Evolutionary conservation across 2,888 invertebrate species (phyloP).

Genomic region (Taphrorychus bicolor): DNA sequence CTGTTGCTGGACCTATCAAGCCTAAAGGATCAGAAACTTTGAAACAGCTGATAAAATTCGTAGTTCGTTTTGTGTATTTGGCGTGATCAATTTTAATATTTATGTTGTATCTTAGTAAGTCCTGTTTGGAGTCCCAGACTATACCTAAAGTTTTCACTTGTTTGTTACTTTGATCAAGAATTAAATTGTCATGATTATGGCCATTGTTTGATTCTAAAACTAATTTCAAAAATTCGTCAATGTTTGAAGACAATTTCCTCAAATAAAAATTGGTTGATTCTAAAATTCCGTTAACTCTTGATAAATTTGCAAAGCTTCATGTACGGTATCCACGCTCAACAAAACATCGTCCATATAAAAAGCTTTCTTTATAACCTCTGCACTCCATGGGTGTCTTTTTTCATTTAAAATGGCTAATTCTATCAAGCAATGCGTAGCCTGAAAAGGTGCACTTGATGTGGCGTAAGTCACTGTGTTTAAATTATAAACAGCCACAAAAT

Average conservation of each 20-base stretch:
- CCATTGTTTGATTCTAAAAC: neutral
- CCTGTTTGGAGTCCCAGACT: constrained; percentile 7
- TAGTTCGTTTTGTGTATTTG: constrained; percentile 8
- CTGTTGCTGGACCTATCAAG: constrained; percentile 8
- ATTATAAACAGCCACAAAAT: constrained; percentile 24
- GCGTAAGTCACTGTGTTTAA: no score
- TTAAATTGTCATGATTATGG: constrained; percentile 10
- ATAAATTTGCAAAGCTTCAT: constrained; percentile 6
- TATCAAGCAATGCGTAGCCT: constrained; percentile 7
- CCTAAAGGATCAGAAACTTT: constrained; percentile 19
- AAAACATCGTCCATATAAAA: constrained; percentile 39
- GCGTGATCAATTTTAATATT: neutral
- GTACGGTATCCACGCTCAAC: constrained; percentile 18
- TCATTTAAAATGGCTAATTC: constrained; percentile 8
- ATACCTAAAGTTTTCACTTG: constrained; percentile 23
- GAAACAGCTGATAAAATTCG: neutral
- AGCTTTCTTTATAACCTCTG: no score
- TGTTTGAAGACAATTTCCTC: constrained; percentile 36
- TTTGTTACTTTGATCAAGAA: constrained; percentile 16
- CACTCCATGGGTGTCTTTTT: neutral
- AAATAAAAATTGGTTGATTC: constrained; percentile 18
- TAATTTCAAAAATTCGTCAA: constrained; percentile 13
- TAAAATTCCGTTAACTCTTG: neutral
- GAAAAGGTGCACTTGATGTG: no score
- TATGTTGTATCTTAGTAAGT: neutral